These are phyloP conservation scores for Morus bassanus DNA, from an alignment of 2,797 vertebrate genomes.

Conservation along the genomic window DNA sequence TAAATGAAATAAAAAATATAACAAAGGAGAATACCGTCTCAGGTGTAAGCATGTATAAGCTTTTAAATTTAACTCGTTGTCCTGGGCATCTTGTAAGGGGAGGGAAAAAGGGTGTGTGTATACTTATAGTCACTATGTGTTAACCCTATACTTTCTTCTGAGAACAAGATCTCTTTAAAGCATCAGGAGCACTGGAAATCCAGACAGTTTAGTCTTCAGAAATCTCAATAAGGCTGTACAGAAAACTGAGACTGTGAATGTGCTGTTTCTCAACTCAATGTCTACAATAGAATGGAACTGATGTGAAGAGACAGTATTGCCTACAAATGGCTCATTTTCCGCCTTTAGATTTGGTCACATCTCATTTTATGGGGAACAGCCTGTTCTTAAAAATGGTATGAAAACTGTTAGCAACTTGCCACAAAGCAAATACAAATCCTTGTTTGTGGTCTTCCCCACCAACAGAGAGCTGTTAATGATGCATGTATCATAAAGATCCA, in stretches of 20 bases:
- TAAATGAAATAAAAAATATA: rapidly evolving
- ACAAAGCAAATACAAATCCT: neutral
- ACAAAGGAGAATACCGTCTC: neutral
- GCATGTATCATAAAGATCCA: neutral
- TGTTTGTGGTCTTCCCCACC: rapidly evolving
- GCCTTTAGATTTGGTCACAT: neutral
- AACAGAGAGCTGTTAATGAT: neutral
- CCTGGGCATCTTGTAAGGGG: neutral
- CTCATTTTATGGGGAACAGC: neutral
- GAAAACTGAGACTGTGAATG: neutral
- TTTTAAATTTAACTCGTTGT: neutral
- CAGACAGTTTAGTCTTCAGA: neutral
- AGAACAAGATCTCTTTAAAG: neutral
- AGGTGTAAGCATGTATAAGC: neutral
- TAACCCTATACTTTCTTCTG: neutral
- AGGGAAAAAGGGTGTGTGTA: neutral
- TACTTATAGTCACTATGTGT: rapidly evolving
- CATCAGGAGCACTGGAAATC: neutral
- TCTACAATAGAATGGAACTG: neutral
- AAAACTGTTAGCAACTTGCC: neutral
- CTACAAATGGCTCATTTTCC: neutral
- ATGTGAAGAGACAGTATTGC: neutral
- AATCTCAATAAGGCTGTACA: neutral
- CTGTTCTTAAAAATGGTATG: neutral
- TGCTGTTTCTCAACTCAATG: neutral